A percentile compares a stretch with the other conserved stretches of the same genome.
Conservation (phyloP, 1,140 invertebrate species). For the Tribolium madens region DNA sequence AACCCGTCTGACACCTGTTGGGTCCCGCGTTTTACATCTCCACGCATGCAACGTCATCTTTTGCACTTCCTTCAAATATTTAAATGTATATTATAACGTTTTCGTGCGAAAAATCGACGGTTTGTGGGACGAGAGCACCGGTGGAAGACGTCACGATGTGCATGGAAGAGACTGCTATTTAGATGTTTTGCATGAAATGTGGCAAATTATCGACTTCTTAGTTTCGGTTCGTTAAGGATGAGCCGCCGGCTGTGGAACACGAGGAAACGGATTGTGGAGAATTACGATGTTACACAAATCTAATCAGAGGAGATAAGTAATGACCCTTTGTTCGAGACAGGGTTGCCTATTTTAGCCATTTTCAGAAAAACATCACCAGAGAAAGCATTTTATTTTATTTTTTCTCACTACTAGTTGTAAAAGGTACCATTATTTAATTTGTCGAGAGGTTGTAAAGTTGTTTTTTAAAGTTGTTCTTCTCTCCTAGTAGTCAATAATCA, state of each 20-base stretch:
- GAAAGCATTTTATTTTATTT: too few species aligned
- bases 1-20: constrained; percentile 51
- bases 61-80: not conserved
- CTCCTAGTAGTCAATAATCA: too few species aligned
- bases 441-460: too few species aligned
- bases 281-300: not conserved
- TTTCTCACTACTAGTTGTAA: too few species aligned
- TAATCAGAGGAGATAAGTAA: not conserved
- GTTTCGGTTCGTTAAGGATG: constrained; percentile 22
- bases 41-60: constrained; percentile 25
- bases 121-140: too few species aligned
- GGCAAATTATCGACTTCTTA: constrained; percentile 23
- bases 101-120: not conserved
- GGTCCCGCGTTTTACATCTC: constrained; percentile 43
- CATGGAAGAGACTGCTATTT: not conserved
- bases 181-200: not conserved
- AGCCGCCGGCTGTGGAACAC: not conserved
- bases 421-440: too few species aligned
- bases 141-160: not conserved
- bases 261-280: not conserved
- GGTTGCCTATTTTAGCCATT: too few species aligned
- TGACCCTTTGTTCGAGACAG: too few species aligned
- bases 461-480: too few species aligned
- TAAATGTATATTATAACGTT: not conserved
- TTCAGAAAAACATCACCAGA: too few species aligned